These are phyloP conservation scores for Drosophila maculinotata DNA, from an alignment of 2,888 invertebrate genomes.

Conservation along the genomic window DNA sequence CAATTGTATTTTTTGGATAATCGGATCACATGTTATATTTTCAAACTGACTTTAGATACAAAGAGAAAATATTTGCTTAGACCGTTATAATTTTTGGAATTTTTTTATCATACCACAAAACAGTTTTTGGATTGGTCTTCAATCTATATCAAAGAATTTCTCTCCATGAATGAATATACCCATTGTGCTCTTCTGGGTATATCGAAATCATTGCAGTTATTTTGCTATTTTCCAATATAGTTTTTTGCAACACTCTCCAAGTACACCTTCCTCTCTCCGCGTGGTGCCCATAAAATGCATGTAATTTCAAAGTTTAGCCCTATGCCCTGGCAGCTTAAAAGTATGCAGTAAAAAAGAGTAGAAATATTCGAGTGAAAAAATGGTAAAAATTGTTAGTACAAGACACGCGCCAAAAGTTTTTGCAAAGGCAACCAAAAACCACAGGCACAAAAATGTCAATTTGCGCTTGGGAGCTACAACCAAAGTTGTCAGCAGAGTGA, in stretches of 20 bases:
- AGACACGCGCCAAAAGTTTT: slow-evolving; percentile 70
- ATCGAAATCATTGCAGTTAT: slow-evolving; percentile 20
- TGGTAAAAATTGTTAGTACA: slow-evolving; percentile 63
- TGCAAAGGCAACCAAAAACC: slow-evolving; percentile 42
- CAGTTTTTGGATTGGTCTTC: too few relatives aligned
- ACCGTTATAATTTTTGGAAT: too few relatives aligned
- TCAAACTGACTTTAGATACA: too few relatives aligned
- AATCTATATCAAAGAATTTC: too few relatives aligned
- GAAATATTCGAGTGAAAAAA: slow-evolving; percentile 8
- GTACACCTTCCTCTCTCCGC: background rate
- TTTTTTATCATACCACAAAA: too few relatives aligned
- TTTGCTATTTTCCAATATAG: slow-evolving; percentile 55
- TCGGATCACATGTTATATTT: too few relatives aligned
- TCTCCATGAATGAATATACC: background rate
- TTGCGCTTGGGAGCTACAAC: slow-evolving; percentile 67
- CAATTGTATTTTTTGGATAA: too few relatives aligned
- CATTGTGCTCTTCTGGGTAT: slow-evolving; percentile 4
- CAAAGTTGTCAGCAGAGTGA: slow-evolving; percentile 46
- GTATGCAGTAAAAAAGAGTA: slow-evolving; percentile 28
- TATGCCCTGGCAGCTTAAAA: slow-evolving; percentile 59
- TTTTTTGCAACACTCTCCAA: slow-evolving; percentile 16
- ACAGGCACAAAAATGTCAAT: slow-evolving; percentile 78
- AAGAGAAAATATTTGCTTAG: too few relatives aligned
- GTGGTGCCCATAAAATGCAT: slow-evolving; percentile 69
- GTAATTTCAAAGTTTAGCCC: slow-evolving; percentile 71